Base-by-base conservation (phyloP, 2,888 invertebrate genomes). In the Trimorus sp. region DNA sequence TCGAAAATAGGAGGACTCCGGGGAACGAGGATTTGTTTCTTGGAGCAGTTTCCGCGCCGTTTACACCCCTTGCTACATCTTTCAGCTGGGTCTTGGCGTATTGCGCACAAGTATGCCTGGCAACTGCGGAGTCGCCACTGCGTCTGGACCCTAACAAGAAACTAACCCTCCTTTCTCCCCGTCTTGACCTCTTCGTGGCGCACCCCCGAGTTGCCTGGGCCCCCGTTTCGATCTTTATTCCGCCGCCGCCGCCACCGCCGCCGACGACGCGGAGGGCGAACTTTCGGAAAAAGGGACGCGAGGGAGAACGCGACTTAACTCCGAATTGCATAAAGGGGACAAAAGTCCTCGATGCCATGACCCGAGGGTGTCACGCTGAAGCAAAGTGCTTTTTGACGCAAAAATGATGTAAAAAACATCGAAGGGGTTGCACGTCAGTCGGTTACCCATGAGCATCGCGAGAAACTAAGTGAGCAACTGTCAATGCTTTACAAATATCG, bases 131-230 rank as follows among this genome's bases (percentile, higher is more conserved):
- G 90, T 90, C 90, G 90, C 89, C 90, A 87, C 87, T 88, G 87
- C 88, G 90, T 91, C 91, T 91, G 90, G 89, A 90, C 89, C 89
- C 89, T 90, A 90, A 90, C 90, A 90, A 90, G 90, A 91, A 91
- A 90, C 91, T 89, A 89, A 89, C 88, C 88, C 88, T 88, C 88
- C 88, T 88, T 85, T 84, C 85, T 84, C 83, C 86, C 81, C 76
- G 83, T 84, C 83, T 84, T 85, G 84, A 86, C 86, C 84, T 82
- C 84, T 69, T 76, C 74, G 70, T 79, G 77, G 83, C 83, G 74
- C 80, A 84, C 82, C 85, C 86, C 86, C 87, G 86, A 82, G 84
- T 83, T 78, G 85, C 85, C 87, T 84, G 86, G 84, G 84, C 83
- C 77, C 83, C 84, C 86, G 83, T 85, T 85, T 84, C 87, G 86